Conservation (phyloP, 2,888 invertebrate species). For the Mythimna impura region DNA sequence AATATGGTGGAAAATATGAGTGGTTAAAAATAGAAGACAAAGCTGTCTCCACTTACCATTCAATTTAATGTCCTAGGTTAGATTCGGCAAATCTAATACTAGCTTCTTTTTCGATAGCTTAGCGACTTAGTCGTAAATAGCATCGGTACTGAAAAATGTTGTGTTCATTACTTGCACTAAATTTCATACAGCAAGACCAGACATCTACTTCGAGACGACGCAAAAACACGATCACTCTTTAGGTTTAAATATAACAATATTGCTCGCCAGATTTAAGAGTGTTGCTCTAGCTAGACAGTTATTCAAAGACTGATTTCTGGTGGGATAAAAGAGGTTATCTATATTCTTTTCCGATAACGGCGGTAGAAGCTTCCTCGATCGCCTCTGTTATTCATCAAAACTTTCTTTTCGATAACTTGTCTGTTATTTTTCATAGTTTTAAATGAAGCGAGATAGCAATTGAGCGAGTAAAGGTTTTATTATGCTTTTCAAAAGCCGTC, state of each 20-base stretch:
- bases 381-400: conserved; percentile 15
- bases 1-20: no score
- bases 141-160: background rate
- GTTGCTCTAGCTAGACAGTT: background rate
- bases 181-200: conserved; percentile 9
- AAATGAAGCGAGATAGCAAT: background rate
- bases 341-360: conserved; percentile 13
- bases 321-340: background rate
- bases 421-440: background rate
- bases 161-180: background rate
- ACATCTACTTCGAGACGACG: conserved; percentile 4
- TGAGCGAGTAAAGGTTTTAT: background rate
- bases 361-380: conserved; percentile 2
- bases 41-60: background rate
- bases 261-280: conserved; percentile 9
- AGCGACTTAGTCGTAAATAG: background rate
- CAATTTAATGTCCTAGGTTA: background rate
- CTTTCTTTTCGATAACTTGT: conserved; percentile 2
- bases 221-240: background rate
- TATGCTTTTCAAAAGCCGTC: background rate
- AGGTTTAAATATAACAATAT: conserved; percentile 27
- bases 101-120: background rate
- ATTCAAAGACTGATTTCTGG: no score
- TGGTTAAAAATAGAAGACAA: background rate
- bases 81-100: background rate